Evolutionary conservation across 23 tunicate genomes (phyloP).

Genomic region (Trididemnum nubilum): DNA sequence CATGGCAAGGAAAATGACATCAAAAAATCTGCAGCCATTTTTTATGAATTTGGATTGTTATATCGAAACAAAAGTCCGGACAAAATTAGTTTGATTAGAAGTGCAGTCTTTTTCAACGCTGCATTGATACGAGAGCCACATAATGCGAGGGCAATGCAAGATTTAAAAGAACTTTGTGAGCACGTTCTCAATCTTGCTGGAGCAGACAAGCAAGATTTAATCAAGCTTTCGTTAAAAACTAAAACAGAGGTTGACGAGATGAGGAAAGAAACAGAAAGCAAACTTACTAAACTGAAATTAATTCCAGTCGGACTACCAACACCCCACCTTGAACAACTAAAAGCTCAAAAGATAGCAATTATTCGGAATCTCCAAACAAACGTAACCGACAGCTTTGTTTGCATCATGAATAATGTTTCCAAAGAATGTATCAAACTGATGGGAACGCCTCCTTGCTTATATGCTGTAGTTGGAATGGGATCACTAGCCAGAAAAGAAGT

Average conservation of each 20-base stretch:
- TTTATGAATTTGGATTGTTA: neutral
- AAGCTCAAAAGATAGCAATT: neutral
- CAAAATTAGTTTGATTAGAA: neutral
- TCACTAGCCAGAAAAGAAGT: slow-evolving; percentile 48
- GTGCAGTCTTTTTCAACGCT: slow-evolving; percentile 20
- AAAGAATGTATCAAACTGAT: neutral
- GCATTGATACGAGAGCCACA: slow-evolving; percentile 4
- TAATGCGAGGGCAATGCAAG: neutral
- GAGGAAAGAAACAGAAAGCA: neutral
- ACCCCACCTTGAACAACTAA: neutral
- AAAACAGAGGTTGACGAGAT: neutral
- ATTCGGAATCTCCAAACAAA: neutral
- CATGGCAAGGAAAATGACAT: too few species aligned
- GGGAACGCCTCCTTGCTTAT: slow-evolving; percentile 34
- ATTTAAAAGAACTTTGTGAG: neutral
- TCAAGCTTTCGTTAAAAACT: too few species aligned
- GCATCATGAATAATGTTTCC: slow-evolving; percentile 4
- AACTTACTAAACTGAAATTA: too few species aligned
- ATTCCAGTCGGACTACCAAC: neutral
- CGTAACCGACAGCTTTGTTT: neutral
- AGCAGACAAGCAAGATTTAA: neutral
- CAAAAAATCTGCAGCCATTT: too few species aligned
- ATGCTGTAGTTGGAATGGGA: slow-evolving; percentile 40
- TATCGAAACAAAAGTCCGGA: neutral
- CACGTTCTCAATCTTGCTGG: neutral